Evolutionary conservation across 2,888 invertebrate genomes (phyloP), one percentile per base, ranked within the genome.

Genomic region (Agrypnus murinus): DNA sequence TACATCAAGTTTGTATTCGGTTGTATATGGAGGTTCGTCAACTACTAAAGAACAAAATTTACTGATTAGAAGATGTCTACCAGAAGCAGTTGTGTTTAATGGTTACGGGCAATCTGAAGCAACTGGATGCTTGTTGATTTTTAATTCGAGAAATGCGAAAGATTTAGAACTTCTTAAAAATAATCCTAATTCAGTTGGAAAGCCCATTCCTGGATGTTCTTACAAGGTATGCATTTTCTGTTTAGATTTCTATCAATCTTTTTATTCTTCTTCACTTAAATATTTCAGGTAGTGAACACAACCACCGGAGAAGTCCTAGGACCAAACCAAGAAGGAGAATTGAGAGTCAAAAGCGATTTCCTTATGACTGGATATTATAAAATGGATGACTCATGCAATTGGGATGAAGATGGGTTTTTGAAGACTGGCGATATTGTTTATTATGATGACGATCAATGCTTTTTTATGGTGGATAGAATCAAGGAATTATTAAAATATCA

Each of bases 371-470:
- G 87, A 77, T 86, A 86, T 48, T 74, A 81, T 65, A 87, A 79
- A 88, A 86, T 69, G 85, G 87, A 86, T 3, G 87, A 88, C 0
- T 83, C 82, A 8, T 85, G 86, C 79, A 71, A 83, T 15, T 86
- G 86, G 55, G 84, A 87, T 8, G 80, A 82, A 15, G 86, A 86
- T 17, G 85, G 87, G 1, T 89, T 87, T 87, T 81, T 88, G 38
- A 87, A 84, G 75, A 87, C 88, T 0, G 89, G 89, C 0, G 89
- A 89, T 72, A 81, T 88, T 40, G 84, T 86, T 19, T 88, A 87
- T 72, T 87, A 87, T 71, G 89, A 89, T 71, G 85, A 87, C 12
- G 82, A 87, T 15, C 83, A 82, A 72, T 86, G 87, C 74, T 87
- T 86, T 70, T 89, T 81, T 78, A 85, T 87, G 40, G 84, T 87